A percentile compares a stretch with the other conserved stretches of the same genome.
Conservation (phyloP, 1,140 invertebrate genomes). For the Papilio dardanus region DNA sequence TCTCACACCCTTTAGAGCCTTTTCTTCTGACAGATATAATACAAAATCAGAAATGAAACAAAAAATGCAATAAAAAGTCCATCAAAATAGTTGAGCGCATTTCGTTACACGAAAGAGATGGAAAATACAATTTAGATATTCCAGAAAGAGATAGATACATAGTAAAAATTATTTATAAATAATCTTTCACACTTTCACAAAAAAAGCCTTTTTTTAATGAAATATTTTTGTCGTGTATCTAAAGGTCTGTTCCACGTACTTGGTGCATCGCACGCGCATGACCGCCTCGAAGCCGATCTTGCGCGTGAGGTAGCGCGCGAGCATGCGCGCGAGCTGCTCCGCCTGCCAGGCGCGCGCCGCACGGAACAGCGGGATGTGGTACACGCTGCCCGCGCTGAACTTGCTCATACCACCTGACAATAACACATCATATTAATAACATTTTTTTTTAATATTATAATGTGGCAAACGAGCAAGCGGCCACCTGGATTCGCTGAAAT, state of each 20-base stretch:
- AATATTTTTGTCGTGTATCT: no score
- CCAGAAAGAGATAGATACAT: background rate
- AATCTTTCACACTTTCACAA: background rate
- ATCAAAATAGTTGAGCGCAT: background rate
- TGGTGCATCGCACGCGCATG: slow-evolving; percentile 97
- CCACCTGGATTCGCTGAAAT: no score
- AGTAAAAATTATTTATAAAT: background rate
- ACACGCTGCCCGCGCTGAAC: slow-evolving; percentile 96
- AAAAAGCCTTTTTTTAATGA: no score
- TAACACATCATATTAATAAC: no score
- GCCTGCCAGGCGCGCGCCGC: slow-evolving; percentile 87
- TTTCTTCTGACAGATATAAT: no score
- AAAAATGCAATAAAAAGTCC: background rate
- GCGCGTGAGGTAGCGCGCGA: slow-evolving; percentile 95
- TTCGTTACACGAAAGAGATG: background rate
- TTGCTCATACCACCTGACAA: slow-evolving; percentile 93
- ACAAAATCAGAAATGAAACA: background rate
- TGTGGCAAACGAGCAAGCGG: no score
- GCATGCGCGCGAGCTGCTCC: slow-evolving; percentile 89
- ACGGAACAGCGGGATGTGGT: slow-evolving; percentile 96
- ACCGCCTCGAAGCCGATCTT: slow-evolving; percentile 99
- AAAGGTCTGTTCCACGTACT: no score
- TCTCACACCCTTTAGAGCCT: no score
- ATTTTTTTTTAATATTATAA: no score
- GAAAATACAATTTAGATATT: background rate